A percentile compares a stretch with the other conserved stretches of the same genome.
Evolutionary conservation across 1,140 invertebrate species (phyloP).

Genomic region (Trichonephila inaurata): DNA sequence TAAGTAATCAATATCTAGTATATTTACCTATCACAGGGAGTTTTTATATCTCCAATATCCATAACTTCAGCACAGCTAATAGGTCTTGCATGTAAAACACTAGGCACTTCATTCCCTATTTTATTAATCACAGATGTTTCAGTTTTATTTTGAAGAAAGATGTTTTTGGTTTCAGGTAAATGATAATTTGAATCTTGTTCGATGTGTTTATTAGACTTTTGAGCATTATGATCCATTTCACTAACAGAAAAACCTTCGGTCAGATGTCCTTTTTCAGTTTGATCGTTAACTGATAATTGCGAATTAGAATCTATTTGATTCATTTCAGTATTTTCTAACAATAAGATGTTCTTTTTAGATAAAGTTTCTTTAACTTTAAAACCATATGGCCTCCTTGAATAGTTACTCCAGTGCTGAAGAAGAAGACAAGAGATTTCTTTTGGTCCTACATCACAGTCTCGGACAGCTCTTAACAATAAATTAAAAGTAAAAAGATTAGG

Average conservation of each 20-base stretch:
- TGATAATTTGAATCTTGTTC: background rate
- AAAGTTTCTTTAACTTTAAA: conserved; percentile 38
- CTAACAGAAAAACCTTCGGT: background rate
- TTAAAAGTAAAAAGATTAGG: conserved; percentile 89
- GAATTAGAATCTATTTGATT: background rate
- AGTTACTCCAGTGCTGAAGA: conserved; percentile 67
- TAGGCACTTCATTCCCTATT: background rate
- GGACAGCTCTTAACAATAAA: conserved; percentile 88
- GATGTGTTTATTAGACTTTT: background rate
- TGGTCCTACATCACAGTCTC: conserved; percentile 89
- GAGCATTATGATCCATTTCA: background rate
- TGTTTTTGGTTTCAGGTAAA: background rate
- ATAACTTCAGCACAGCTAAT: background rate
- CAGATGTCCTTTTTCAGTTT: background rate
- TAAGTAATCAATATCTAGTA: background rate
- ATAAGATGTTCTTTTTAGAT: conserved; percentile 27
- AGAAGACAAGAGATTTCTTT: conserved; percentile 70
- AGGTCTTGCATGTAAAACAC: conserved; percentile 47
- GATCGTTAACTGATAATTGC: background rate
- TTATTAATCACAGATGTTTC: background rate
- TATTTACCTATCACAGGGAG: conserved; percentile 58
- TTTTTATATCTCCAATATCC: conserved; percentile 41
- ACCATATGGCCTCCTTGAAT: conserved; percentile 61
- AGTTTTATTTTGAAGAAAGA: background rate
- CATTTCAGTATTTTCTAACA: background rate